These are phyloP conservation scores for Enteromius viviparus DNA, from an alignment of 2,797 vertebrate genomes.

Conservation along the genomic window DNA sequence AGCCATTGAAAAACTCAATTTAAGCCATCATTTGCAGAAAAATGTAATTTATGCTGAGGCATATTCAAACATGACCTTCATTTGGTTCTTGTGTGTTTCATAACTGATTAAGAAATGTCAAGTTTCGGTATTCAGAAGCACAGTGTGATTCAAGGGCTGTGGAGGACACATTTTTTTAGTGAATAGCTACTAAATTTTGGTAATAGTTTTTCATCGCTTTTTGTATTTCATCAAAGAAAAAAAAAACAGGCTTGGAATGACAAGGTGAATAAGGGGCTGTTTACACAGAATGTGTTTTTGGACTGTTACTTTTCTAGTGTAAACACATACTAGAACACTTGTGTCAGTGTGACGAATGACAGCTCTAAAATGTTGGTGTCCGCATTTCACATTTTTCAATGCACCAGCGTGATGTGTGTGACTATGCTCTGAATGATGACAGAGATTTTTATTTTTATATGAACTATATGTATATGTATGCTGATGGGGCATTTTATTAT, in stretches of 20 bases:
- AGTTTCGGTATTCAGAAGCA: not conserved
- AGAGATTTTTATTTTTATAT: not conserved
- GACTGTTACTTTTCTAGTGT: not conserved
- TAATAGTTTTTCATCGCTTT: not conserved
- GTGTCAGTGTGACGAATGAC: not conserved
- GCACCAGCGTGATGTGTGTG: not conserved
- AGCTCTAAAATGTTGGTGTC: not conserved
- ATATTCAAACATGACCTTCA: not conserved
- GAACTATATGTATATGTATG: conserved; percentile 41
- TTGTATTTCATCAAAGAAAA: not conserved
- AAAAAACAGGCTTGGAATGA: not conserved
- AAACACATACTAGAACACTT: not conserved
- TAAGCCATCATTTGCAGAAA: not conserved
- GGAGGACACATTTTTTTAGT: not conserved
- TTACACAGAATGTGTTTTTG: not conserved
- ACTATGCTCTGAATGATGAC: not conserved
- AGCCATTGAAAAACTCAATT: not conserved
- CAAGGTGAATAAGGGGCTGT: not conserved
- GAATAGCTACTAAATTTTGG: not conserved
- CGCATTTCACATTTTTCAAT: not conserved
- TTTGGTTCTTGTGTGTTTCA: not conserved
- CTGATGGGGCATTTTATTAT: conserved; percentile 55
- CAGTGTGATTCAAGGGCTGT: not conserved
- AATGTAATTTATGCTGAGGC: not conserved
- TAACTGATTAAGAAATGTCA: conserved; percentile 1